Evolutionary conservation across 2,113 vertebrate species (phyloP).

Genomic region (Cranoglanis bouderius): DNA sequence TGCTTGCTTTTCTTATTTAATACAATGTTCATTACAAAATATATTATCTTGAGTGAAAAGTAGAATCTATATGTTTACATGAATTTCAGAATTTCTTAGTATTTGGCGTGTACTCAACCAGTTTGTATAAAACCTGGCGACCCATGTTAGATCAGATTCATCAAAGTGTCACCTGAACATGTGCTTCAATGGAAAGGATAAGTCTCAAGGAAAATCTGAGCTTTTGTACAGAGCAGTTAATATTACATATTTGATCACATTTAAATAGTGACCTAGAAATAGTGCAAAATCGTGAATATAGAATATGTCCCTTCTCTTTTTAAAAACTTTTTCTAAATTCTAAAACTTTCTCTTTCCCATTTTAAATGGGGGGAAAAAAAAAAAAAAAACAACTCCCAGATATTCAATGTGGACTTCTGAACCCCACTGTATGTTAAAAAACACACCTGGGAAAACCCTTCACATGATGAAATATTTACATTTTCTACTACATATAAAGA

Average conservation of each 20-base stretch:
- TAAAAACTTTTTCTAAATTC: no score
- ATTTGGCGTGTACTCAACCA: neutral
- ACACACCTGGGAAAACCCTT: no score
- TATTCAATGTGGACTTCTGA: no score
- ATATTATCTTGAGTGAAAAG: neutral
- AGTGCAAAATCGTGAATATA: neutral
- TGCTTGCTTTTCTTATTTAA: neutral
- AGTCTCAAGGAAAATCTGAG: neutral
- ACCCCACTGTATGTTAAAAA: no score
- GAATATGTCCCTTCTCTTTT: neutral
- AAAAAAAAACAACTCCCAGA: no score
- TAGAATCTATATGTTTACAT: neutral
- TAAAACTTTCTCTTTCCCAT: no score
- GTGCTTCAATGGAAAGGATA: neutral
- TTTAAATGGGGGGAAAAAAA: no score
- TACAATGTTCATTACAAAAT: neutral
- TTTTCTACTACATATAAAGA: no score
- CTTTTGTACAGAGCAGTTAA: neutral
- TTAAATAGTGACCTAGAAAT: neutral
- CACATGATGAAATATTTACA: neutral
- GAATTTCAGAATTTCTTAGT: neutral
- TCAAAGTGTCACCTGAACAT: neutral
- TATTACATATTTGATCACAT: neutral
- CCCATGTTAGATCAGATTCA: neutral
- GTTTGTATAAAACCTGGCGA: neutral